phyloP scores from a whole-genome alignment of 2,113 vertebrate genomes.

The Thoracochromis brauschi region DNA sequence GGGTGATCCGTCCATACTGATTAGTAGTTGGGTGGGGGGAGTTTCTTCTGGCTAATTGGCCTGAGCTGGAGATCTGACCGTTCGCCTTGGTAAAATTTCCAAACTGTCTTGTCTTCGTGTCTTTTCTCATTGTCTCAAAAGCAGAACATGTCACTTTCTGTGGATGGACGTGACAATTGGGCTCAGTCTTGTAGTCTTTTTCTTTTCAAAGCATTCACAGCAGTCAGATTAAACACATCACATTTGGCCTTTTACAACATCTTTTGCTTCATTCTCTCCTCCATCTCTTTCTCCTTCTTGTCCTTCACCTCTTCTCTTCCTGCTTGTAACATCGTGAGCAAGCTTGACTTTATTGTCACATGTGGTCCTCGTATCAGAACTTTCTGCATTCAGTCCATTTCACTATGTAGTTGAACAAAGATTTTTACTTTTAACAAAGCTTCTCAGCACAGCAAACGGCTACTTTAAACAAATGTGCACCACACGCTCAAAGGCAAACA shows the following conservation, averaged over 20 bases:
- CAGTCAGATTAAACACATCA: slow-evolving; percentile 28
- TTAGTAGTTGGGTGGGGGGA: slow-evolving; percentile 16
- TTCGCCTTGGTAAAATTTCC: slow-evolving; percentile 50
- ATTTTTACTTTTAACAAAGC: background rate
- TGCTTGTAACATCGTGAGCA: background rate
- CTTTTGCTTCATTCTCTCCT: background rate
- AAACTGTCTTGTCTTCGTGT: slow-evolving; percentile 36
- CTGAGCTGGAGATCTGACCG: slow-evolving; percentile 40
- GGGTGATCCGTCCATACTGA: slow-evolving; percentile 58
- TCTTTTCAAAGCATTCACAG: slow-evolving; percentile 9
- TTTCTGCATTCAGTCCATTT: background rate
- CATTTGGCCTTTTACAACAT: slow-evolving; percentile 31
- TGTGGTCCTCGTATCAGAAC: slow-evolving; percentile 24
- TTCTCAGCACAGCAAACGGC: background rate
- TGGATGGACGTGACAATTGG: slow-evolving; percentile 11
- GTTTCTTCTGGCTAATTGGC: slow-evolving; percentile 64
- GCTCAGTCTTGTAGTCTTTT: slow-evolving; percentile 33
- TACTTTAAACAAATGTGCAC: background rate
- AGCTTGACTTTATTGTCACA: slow-evolving; percentile 2
- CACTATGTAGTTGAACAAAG: background rate
- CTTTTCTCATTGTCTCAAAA: slow-evolving; percentile 37
- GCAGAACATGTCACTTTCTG: slow-evolving; percentile 6
- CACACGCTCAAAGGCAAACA: background rate
- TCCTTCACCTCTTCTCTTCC: background rate
- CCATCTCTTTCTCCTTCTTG: background rate